Conservation (phyloP, 2,113 vertebrate genomes). For the Gavia stellata region DNA sequence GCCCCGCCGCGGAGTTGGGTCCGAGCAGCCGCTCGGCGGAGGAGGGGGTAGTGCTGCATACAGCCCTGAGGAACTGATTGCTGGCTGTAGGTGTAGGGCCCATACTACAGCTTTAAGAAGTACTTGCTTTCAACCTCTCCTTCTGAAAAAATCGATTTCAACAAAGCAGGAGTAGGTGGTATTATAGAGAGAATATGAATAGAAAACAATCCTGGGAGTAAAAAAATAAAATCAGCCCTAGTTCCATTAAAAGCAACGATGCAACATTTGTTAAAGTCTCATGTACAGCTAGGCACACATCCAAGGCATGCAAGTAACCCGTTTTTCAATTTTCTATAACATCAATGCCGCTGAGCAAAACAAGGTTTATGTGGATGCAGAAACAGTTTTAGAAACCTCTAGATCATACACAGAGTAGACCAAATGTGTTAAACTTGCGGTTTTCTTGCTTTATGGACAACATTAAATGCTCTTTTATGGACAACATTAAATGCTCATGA, state of each 20-base stretch:
- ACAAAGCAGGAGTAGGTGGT: neutral
- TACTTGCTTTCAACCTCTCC: neutral
- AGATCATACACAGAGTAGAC: neutral
- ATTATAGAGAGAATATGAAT: rapidly evolving
- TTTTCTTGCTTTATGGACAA: neutral
- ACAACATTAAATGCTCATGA: neutral
- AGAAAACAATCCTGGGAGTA: neutral
- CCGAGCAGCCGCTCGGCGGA: too few species aligned
- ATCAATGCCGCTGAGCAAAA: neutral
- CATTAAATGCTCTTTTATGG: too few species aligned
- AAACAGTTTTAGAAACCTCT: neutral
- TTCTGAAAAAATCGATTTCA: neutral
- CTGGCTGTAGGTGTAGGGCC: rapidly evolving
- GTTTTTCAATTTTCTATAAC: neutral
- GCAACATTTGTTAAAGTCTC: neutral
- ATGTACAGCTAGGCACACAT: neutral
- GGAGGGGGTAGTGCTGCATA: rapidly evolving
- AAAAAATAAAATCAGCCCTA: neutral
- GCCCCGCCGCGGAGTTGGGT: neutral
- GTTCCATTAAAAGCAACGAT: neutral
- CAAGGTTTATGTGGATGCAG: neutral
- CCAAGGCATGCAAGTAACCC: neutral
- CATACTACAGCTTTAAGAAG: rapidly evolving
- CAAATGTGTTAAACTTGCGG: neutral
- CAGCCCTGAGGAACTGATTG: rapidly evolving